Evolutionary conservation across 2,888 invertebrate genomes (phyloP).

Genomic region (Papilio elwesi): DNA sequence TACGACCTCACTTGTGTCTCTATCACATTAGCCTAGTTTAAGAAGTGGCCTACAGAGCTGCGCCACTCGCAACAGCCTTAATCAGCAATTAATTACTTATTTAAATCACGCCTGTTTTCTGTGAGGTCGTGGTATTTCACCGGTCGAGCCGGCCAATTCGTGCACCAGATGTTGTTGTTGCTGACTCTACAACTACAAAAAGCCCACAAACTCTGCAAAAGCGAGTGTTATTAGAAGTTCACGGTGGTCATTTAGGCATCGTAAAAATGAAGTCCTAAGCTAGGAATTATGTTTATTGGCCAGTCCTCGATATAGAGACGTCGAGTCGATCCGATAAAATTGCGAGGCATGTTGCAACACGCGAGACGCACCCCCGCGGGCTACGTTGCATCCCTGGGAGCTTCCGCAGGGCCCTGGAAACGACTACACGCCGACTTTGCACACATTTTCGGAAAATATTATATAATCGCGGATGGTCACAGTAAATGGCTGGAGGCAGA

Average conservation of each 20-base stretch:
- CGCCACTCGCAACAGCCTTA: not conserved
- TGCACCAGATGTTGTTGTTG: too few species aligned
- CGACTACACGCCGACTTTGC: not conserved
- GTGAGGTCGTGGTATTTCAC: too few species aligned
- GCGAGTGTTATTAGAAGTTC: too few species aligned
- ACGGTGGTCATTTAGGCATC: not conserved
- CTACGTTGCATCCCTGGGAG: not conserved
- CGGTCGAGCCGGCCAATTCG: too few species aligned
- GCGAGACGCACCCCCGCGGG: too few species aligned
- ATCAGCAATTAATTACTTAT: constrained; percentile 6
- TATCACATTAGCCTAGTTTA: constrained; percentile 29
- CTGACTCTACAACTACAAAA: too few species aligned
- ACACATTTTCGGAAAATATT: too few species aligned
- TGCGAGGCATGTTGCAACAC: not conserved
- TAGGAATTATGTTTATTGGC: too few species aligned
- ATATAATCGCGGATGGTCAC: too few species aligned
- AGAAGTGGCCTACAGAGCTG: constrained; percentile 7
- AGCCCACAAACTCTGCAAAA: too few species aligned
- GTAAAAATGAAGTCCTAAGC: not conserved
- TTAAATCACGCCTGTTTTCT: too few species aligned
- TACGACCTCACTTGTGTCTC: constrained; percentile 13
- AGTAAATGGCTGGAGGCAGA: not conserved
- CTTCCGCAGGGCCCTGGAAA: not conserved
- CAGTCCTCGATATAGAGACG: too few species aligned
- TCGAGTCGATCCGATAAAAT: not conserved